Evolutionary conservation across 2,113 vertebrate species (phyloP).

Genomic region (Phaetusa simplex): DNA sequence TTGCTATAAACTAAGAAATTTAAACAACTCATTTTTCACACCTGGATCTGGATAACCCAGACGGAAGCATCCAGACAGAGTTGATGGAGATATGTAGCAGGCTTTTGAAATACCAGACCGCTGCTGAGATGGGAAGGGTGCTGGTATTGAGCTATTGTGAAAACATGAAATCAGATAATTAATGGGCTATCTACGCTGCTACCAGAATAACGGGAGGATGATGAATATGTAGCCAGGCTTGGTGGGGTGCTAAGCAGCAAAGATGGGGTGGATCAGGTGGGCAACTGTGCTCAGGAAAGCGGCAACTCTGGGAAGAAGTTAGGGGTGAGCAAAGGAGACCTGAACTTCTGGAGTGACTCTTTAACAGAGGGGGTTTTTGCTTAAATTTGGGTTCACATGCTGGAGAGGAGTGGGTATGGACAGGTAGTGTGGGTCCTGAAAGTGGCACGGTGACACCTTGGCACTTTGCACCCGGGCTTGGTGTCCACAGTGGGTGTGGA

Average conservation of each 20-base stretch:
- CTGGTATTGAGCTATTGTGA: neutral
- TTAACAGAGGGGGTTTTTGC: fast-evolving
- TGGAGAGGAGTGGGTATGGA: neutral
- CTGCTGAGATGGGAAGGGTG: neutral
- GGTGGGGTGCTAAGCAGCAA: neutral
- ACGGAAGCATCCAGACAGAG: neutral
- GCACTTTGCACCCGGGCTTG: neutral
- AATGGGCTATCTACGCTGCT: neutral
- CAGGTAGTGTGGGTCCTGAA: too few species aligned
- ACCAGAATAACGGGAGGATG: neutral
- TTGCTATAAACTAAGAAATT: neutral
- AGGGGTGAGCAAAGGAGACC: neutral
- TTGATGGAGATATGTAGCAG: neutral
- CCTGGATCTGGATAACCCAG: neutral
- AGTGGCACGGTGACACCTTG: neutral
- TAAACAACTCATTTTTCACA: neutral
- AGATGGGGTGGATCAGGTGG: neutral
- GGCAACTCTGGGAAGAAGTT: neutral
- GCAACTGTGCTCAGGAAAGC: neutral
- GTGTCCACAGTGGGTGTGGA: neutral
- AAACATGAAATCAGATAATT: neutral
- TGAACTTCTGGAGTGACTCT: neutral
- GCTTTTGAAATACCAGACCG: neutral
- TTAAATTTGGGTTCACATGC: neutral
- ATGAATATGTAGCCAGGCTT: neutral